phyloP scores from a whole-genome alignment of 2,797 vertebrate species.

The Anomalospiza imberbis region DNA sequence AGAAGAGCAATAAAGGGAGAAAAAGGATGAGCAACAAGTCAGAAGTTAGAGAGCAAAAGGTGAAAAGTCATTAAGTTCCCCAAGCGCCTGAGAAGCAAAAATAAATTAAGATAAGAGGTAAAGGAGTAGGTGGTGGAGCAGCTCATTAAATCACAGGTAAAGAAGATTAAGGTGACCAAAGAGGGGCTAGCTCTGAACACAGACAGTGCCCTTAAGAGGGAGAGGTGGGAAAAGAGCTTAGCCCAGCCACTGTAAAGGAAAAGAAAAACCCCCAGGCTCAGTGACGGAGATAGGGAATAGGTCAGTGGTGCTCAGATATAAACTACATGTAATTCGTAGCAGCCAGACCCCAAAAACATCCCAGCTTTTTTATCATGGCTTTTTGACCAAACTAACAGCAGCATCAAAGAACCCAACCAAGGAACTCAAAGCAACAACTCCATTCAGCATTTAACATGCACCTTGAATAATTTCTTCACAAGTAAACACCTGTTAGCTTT shows the following conservation, averaged over 20 bases:
- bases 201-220: background rate
- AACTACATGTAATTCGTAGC: background rate
- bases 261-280: background rate
- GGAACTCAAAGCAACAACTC: background rate
- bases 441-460: background rate
- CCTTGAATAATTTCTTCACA: background rate
- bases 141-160: background rate
- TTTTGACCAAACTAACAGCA: background rate
- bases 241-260: background rate
- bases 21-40: background rate
- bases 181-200: background rate
- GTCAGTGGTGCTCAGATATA: background rate
- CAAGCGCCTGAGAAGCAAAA: background rate
- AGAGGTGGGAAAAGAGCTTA: background rate
- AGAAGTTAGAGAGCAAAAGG: background rate
- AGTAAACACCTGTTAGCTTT: background rate
- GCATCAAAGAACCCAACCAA: background rate
- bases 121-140: background rate
- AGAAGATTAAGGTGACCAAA: background rate
- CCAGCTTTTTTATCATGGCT: background rate
- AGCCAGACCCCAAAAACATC: background rate
- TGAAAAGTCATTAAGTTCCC: background rate
- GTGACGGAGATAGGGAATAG: accelerated
- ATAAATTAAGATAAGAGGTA: background rate
- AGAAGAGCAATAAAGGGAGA: background rate